Evolutionary conservation across 2,888 invertebrate genomes (phyloP).

Genomic region (Rambutsinella grinnellia): DNA sequence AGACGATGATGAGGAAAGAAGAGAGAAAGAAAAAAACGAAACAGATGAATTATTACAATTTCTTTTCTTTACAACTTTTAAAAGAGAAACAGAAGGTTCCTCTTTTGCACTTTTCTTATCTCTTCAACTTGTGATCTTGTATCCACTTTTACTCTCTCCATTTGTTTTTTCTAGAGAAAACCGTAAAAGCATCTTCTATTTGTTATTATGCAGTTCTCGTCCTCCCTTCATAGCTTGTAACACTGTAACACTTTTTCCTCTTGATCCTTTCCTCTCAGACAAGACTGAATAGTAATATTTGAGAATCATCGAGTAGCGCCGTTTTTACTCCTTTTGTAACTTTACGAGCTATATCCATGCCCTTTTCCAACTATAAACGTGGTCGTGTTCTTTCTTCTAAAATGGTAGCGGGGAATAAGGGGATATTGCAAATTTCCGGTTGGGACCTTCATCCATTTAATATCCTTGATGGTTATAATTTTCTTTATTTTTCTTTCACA

Average conservation of each 20-base stretch:
- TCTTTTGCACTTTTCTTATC: too few relatives aligned
- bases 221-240: neutral
- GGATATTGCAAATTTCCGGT: slow-evolving; percentile 49
- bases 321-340: too few relatives aligned
- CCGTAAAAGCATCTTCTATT: neutral
- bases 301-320: neutral
- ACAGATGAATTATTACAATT: slow-evolving; percentile 43
- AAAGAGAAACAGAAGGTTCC: neutral
- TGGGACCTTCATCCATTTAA: slow-evolving; percentile 10
- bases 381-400: too few relatives aligned
- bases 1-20: slow-evolving; percentile 22
- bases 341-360: too few relatives aligned
- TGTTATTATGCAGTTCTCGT: slow-evolving; percentile 23
- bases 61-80: slow-evolving; percentile 27
- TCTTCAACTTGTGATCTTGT: neutral
- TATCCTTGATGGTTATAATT: too few relatives aligned
- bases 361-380: too few relatives aligned
- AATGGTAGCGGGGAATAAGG: slow-evolving; percentile 1
- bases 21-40: slow-evolving; percentile 7
- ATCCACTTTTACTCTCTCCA: neutral
- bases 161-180: neutral
- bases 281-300: slow-evolving; percentile 15
- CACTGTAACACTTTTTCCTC: neutral
- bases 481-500: too few relatives aligned
- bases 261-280: neutral